Percentiles rank a stretch among this genome's conserved stretches.
Conservation (phyloP, 2,113 vertebrate genomes). For the Trochalopteron elliotii region DNA sequence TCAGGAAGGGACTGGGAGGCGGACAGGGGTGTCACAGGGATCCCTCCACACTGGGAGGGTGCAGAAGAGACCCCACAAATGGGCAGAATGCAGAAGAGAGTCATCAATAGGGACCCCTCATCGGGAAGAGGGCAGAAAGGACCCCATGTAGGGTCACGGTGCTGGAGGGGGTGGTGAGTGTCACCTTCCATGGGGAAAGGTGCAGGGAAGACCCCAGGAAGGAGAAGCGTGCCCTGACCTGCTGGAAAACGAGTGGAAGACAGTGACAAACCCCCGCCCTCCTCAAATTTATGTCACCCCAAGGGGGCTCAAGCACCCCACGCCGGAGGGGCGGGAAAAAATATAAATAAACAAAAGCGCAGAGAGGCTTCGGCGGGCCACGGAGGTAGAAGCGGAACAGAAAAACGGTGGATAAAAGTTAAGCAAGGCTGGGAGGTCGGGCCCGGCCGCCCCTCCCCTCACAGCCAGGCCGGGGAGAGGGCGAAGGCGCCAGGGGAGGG, state of each 20-base stretch:
- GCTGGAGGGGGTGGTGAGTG: background rate
- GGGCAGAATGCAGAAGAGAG: fast-evolving
- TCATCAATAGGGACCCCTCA: fast-evolving
- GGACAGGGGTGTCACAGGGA: background rate
- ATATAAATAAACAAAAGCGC: background rate
- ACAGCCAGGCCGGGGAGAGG: background rate
- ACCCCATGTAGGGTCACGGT: background rate
- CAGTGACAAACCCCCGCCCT: background rate
- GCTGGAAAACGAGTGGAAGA: background rate
- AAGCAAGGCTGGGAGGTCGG: background rate
- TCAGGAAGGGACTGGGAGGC: too few species aligned
- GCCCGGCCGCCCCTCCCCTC: background rate
- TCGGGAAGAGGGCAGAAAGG: fast-evolving
- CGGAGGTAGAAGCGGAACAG: background rate
- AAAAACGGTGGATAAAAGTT: background rate
- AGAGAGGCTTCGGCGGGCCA: background rate
- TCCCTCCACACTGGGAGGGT: too few species aligned
- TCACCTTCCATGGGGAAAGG: background rate
- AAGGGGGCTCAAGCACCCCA: background rate
- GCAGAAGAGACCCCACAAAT: background rate
- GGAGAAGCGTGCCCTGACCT: background rate
- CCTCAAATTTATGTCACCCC: background rate
- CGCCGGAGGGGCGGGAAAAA: background rate
- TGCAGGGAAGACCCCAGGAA: background rate
- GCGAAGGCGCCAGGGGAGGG: background rate